Evolutionary conservation across 2,113 vertebrate species (phyloP), one percentile per base, ranked within the genome.

Genomic region (Noctilio leporinus): DNA sequence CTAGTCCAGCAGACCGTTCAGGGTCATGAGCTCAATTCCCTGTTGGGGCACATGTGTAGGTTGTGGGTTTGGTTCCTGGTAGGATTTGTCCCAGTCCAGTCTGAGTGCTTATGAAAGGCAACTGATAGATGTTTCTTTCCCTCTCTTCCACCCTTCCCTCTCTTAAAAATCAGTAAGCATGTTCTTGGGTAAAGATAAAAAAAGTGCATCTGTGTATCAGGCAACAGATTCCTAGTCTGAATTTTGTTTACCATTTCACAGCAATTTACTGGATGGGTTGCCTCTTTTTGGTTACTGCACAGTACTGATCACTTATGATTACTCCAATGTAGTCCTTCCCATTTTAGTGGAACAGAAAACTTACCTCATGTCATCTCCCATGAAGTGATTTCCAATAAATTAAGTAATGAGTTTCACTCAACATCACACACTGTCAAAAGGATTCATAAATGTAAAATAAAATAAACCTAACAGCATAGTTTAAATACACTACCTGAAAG

Each of bases 401-500:
- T 64, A 67, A 88, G 67, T 15, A 82, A 59, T 28, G 12, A 64
- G 43, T 65, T 64, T 62, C 49, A 43, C 17, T 49, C 43, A 49
- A 86, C 2, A 5, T 69, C 38, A 91, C 62, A 53, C 49, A 33
- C 20, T 10, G 3, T 64, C 67, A n/a, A 81, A 82, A 93, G 35
- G 14, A 87, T 35, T 91, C 89, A 30, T 15, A 73, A n/a, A 35
- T 1, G 1, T 76, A 94, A 83, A 80, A 91, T 6, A 84, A 91
- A 84, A 91, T 6, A 84, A 91, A 84, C 35, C 40, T 47, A 47
- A 78, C 28, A 55, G 19, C 51, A 7, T 22, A 47, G 9, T 62
- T 91, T 57, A 86, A 94, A 91, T 94, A 97, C 78, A n/a, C 35
- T 99, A 99, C 99, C 99, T 99, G 99, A 96, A 91, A 99, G 98